Base-by-base conservation (phyloP, 2,888 invertebrate species). In the Invenusta paracnida region DNA sequence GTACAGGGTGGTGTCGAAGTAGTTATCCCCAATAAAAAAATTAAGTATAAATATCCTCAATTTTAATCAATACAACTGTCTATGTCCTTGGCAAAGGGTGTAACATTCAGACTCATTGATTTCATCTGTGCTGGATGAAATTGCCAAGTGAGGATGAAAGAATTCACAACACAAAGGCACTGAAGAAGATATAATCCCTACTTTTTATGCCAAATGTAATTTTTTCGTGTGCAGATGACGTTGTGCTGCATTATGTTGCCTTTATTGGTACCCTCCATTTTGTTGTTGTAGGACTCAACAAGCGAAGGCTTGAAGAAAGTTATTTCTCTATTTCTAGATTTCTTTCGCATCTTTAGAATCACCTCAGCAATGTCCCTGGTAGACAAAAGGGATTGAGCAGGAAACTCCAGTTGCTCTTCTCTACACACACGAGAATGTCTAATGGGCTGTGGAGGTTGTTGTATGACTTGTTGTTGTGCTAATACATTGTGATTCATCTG, bases 131-230 rank as follows among this genome's bases (percentile, higher is more conserved):
- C 30, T 30, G 82, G 82, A 30, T 30, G 31, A 82, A 30, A 82
- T 30, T 82, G 30, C 82, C 82, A 13, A 1, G 82, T 13, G 2
- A 82, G 29, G 82, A 82, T 82, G 31, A 82, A 82, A 30, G 17
- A 29, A 11, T 82, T 82, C 29, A 82, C 29, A 82, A 30, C 82
- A 82, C 82, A 82, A 82, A 29, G 82, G 29, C 82, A 25, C 29
- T 30, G 82, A 29, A 82, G 29, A 29, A 82, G 23, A 29, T 30
- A 82, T 30, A 82, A 30, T 28, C 82, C 82, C 29, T 25, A 30
- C 31, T 82, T 82, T 82, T 82, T 82, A 30, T 82, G 82, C 82
- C 82, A 82, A 82, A 82, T 30, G 5, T 82, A 30, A 82, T 82
- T 13, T 30, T 82, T 27, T 30, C 23, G 82, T 82, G 82, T n/a